A percentile compares a stretch with the other conserved stretches of the same genome.
Evolutionary conservation across 2,797 vertebrate species (phyloP).

Genomic region (Moxostoma hubbsi): DNA sequence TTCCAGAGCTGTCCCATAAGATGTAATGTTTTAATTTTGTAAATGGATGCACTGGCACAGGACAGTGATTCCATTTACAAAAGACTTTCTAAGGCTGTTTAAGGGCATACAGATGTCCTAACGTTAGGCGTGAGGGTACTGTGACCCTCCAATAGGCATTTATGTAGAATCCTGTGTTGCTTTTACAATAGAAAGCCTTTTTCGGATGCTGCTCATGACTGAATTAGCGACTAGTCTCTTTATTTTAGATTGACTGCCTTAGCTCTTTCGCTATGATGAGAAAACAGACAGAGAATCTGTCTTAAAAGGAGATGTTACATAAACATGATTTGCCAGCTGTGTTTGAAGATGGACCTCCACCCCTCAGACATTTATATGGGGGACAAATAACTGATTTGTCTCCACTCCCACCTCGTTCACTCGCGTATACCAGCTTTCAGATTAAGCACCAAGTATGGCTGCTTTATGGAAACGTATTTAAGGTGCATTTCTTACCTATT

Average conservation of each 20-base stretch:
- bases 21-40: slow-evolving; percentile 73
- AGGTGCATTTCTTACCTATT: slow-evolving; percentile 25
- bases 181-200: slow-evolving; percentile 23
- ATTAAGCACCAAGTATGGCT: slow-evolving; percentile 34
- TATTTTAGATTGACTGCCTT: slow-evolving; percentile 19
- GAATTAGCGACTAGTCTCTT: background rate
- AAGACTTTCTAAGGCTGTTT: slow-evolving; percentile 44
- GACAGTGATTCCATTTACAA: slow-evolving; percentile 30
- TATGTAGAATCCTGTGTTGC: slow-evolving; percentile 28
- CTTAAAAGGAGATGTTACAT: slow-evolving; percentile 52
- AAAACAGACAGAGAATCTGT: slow-evolving; percentile 33
- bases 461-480: slow-evolving; percentile 35
- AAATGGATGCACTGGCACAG: slow-evolving; percentile 77
- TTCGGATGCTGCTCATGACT: slow-evolving; percentile 14
- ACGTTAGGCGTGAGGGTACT: slow-evolving; percentile 64
- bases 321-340: slow-evolving; percentile 60
- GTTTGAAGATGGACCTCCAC: slow-evolving; percentile 52
- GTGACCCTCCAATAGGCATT: slow-evolving; percentile 42
- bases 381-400: slow-evolving; percentile 53
- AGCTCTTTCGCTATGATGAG: slow-evolving; percentile 2
- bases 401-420: slow-evolving; percentile 37
- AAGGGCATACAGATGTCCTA: slow-evolving; percentile 65
- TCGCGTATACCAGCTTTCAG: slow-evolving; percentile 31
- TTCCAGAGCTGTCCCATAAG: slow-evolving; percentile 55
- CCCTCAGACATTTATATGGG: slow-evolving; percentile 52